phyloP scores from a whole-genome alignment of 2,888 invertebrate genomes.

The Odontocolon sp. region DNA sequence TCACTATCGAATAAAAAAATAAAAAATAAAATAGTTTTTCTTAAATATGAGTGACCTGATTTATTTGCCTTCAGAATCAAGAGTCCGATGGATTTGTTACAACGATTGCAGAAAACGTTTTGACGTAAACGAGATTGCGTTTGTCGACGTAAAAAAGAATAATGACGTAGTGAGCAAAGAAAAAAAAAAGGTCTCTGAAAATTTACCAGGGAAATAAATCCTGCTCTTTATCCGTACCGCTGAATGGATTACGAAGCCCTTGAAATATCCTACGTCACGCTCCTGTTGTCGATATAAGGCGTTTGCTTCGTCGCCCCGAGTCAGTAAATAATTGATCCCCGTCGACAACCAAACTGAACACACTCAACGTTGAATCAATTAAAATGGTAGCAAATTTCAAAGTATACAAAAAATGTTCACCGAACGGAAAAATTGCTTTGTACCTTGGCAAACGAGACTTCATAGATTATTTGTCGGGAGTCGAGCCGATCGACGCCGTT shows the following conservation, averaged over 20 bases:
- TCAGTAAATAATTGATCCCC: no score
- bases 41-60: no score
- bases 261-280: constrained; percentile 61
- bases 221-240: constrained; percentile 64
- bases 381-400: constrained; percentile 95
- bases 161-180: constrained; percentile 63
- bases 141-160: constrained; percentile 35
- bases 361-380: constrained; percentile 22
- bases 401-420: constrained; percentile 95
- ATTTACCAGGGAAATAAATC: constrained; percentile 51
- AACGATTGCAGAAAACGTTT: no score
- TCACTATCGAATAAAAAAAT: constrained; percentile 16
- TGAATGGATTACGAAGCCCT: constrained; percentile 77
- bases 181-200: constrained; percentile 36
- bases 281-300: constrained; percentile 69
- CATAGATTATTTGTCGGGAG: constrained; percentile 92
- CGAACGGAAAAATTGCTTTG: constrained; percentile 92
- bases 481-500: constrained; percentile 95
- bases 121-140: neutral
- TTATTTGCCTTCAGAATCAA: no score
- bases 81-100: no score
- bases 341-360: neutral
- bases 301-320: constrained; percentile 7
- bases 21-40: neutral
- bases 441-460: constrained; percentile 94